Evolutionary conservation across 2,888 invertebrate genomes (phyloP).

Genomic region (Brenthis daphne): DNA sequence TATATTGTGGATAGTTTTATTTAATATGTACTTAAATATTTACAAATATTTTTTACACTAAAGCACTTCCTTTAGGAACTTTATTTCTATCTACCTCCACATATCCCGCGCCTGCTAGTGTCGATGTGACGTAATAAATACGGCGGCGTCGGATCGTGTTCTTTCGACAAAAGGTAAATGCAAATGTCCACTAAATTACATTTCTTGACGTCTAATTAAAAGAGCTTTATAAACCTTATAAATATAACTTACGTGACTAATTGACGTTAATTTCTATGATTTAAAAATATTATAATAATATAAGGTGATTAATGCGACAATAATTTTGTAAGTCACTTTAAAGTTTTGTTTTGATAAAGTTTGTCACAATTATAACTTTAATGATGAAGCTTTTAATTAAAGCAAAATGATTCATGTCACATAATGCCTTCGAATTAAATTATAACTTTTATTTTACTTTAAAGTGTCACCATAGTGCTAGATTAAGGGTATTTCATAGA

Average conservation of each 20-base stretch:
- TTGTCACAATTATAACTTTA: constrained; percentile 3
- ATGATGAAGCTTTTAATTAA: constrained; percentile 1
- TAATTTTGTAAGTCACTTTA: constrained; percentile 2
- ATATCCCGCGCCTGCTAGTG: constrained; percentile 45
- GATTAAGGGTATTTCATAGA: too few relatives aligned
- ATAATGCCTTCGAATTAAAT: too few relatives aligned
- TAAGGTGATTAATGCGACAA: constrained; percentile 10
- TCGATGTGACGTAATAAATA: constrained; percentile 53
- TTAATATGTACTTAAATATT: background rate
- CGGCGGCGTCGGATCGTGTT: constrained; percentile 40
- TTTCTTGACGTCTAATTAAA: constrained; percentile 41
- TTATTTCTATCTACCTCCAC: constrained; percentile 30
- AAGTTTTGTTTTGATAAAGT: constrained; percentile 14
- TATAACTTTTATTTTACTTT: too few relatives aligned
- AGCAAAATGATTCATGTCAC: background rate
- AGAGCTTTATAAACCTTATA: constrained; percentile 22
- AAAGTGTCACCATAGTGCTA: too few relatives aligned
- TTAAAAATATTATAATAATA: background rate
- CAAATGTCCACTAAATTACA: constrained; percentile 42
- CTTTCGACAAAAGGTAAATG: constrained; percentile 40
- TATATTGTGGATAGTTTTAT: too few relatives aligned
- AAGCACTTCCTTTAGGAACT: too few relatives aligned
- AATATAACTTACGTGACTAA: constrained; percentile 17
- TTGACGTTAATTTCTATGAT: constrained; percentile 26
- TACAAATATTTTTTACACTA: background rate